Percentiles rank a stretch among this genome's conserved stretches.
Evolutionary conservation across 2,888 invertebrate genomes (phyloP).

Genomic region (Auanema sp.): DNA sequence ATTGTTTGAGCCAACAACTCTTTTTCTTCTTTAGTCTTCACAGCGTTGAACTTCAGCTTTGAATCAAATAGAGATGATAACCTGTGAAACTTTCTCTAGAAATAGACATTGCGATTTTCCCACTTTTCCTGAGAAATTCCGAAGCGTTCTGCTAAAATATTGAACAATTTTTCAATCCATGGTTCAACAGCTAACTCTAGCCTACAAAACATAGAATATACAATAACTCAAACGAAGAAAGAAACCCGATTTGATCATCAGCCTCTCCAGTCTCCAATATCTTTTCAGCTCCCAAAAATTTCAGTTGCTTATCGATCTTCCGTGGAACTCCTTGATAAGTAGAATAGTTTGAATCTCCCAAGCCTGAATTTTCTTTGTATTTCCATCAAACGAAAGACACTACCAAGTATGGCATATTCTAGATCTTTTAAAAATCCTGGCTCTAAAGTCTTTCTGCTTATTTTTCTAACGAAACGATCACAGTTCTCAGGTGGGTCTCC

Average conservation of each 20-base stretch:
- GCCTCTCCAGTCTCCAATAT: conserved; percentile 68
- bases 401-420: conserved; percentile 68
- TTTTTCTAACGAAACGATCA: conserved; percentile 67
- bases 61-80: no score
- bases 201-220: conserved; percentile 50
- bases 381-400: conserved; percentile 16
- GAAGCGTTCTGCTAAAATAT: conserved; percentile 20
- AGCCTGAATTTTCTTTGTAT: conserved; percentile 65
- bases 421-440: conserved; percentile 65
- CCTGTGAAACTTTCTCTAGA: no score
- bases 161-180: conserved; percentile 68
- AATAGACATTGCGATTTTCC: conserved; percentile 5
- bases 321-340: conserved; percentile 70
- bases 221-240: not conserved
- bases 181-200: conserved; percentile 69
- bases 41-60: conserved; percentile 18
- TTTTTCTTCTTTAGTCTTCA: conserved; percentile 21
- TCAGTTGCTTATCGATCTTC: conserved; percentile 65
- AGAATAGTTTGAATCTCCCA: conserved; percentile 72
- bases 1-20: conserved; percentile 11
- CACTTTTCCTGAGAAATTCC: conserved; percentile 25
- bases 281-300: conserved; percentile 67
- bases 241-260: conserved; percentile 70
- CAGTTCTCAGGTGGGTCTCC: conserved; percentile 71
- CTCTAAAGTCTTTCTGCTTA: conserved; percentile 66